Conservation (phyloP, 2,888 invertebrate species). For the Xestia rhomboidea region DNA sequence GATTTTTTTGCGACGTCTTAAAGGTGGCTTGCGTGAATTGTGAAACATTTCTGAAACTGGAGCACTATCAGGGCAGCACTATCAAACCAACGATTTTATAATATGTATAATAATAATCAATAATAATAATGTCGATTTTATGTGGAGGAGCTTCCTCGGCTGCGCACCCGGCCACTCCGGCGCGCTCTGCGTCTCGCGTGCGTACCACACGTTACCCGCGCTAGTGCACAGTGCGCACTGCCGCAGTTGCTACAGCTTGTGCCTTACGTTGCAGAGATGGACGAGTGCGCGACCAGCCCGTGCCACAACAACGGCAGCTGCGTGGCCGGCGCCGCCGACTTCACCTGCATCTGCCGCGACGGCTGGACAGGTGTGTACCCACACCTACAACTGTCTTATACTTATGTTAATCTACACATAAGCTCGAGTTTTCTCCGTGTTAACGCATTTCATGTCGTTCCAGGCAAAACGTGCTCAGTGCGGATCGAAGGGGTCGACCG, state of each 20-base stretch:
- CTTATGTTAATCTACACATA: no score
- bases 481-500: slow-evolving; percentile 73
- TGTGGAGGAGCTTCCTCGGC: no score
- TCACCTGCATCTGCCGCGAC: slow-evolving; percentile 93
- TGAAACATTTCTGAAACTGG: not conserved
- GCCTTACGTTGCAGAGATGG: slow-evolving; percentile 90
- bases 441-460: not conserved
- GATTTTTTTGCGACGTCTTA: not conserved
- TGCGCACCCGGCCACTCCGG: no score
- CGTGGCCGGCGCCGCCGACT: slow-evolving; percentile 93
- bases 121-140: no score
- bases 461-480: slow-evolving; percentile 81
- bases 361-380: slow-evolving; percentile 93
- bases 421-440: not conserved
- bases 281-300: slow-evolving; percentile 93
- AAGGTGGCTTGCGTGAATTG: not conserved
- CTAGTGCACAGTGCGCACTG: not conserved
- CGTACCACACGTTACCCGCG: no score
- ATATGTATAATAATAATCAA: no score
- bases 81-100: no score
- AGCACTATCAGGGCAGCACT: not conserved
- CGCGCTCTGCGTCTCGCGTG: no score
- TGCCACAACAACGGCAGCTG: slow-evolving; percentile 95
- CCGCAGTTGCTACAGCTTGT: not conserved
- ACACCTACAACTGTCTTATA: not conserved